A percentile compares a stretch with the other conserved stretches of the same genome.
phyloP scores from a whole-genome alignment of 2,113 vertebrate genomes.

The Centropus bengalensis region DNA sequence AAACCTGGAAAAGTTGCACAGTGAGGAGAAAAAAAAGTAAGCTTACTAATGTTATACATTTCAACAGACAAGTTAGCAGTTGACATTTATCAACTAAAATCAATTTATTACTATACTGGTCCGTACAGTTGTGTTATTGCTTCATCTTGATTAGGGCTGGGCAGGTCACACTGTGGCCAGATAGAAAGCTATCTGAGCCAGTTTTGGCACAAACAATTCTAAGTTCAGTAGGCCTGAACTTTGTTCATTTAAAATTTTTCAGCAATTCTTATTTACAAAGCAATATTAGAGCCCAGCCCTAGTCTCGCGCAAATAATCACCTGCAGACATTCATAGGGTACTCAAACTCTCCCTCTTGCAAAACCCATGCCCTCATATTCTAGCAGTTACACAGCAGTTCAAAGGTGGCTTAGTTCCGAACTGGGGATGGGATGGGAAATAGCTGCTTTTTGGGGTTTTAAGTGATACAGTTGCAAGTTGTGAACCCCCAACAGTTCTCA shows the following conservation, averaged over 20 bases:
- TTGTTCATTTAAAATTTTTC: conserved; percentile 67
- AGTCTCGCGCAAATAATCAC: conserved; percentile 78
- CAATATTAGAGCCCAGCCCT: conserved; percentile 81
- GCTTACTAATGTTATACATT: conserved; percentile 88
- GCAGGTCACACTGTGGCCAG: conserved; percentile 77
- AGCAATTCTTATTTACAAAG: conserved; percentile 67
- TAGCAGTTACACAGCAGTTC: conserved; percentile 71
- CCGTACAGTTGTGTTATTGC: conserved; percentile 73
- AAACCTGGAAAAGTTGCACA: conserved; percentile 91
- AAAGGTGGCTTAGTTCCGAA: conserved; percentile 60
- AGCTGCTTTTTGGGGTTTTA: conserved; percentile 7
- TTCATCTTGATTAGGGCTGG: conserved; percentile 83
- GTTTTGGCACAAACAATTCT: conserved; percentile 70
- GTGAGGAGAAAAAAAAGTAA: conserved; percentile 88
- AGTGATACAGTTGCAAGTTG: conserved; percentile 51
- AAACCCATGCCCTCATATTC: conserved; percentile 58
- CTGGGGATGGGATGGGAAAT: background rate
- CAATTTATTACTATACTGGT: conserved; percentile 78
- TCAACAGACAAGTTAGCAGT: conserved; percentile 85
- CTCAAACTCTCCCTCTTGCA: conserved; percentile 65
- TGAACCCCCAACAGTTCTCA: conserved; percentile 41
- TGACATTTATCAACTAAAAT: conserved; percentile 89
- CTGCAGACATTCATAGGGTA: conserved; percentile 74
- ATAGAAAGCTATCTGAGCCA: conserved; percentile 83
- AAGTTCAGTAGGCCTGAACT: conserved; percentile 72